Base-by-base conservation (phyloP, 2,797 vertebrate species). In the Chelonia mydas region DNA sequence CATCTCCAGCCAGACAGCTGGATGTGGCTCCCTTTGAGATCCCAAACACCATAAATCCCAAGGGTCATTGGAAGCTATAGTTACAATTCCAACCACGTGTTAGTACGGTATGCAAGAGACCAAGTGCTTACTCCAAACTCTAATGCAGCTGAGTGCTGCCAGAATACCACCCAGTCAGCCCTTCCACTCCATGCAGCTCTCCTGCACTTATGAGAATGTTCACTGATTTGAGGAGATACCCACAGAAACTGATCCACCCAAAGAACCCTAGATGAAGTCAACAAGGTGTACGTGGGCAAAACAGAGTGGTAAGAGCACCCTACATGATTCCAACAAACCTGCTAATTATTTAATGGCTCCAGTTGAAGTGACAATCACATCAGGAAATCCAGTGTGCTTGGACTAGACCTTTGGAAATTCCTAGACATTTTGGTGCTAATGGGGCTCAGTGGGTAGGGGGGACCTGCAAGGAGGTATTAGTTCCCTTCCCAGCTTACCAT, bases 401-500 rank as follows among this genome's bases (percentile, higher is more conserved):
- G 68, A 41, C 17, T 21, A 21, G 78, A n/a, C 51, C 37, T 92
- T 51, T 79, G 79, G 82, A 92, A 92, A 47, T 86, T 33, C 6
- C 11, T 37, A 45, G n/a, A 10, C 88, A 23, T 19, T 93, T 74
- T 87, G 47, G 31, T 8, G 55, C 11, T 27, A 28, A 28, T 57
- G 55, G 47, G 47, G 37, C 33, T 19, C 41, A 50, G 19, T 79
- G 54, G 27, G 83, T 27, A 53, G 59, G 72, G 47, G 0, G 74
- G 51, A 89, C n/a, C 53, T 90, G 23, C 53, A 88, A 82, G 5
- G 61, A 91, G 81, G 12, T 2, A 77, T 13, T 51, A 19, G 12
- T 59, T 28, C 54, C 21, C 27, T 57, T 94, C 95, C 82, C 53
- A 91, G 37, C 98, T 97, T 98, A 99, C 99, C 99, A 90, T 99